Evolutionary conservation across 2,113 vertebrate genomes (phyloP), one percentile per base, ranked within the genome.

Genomic region (Perca schrenkii): DNA sequence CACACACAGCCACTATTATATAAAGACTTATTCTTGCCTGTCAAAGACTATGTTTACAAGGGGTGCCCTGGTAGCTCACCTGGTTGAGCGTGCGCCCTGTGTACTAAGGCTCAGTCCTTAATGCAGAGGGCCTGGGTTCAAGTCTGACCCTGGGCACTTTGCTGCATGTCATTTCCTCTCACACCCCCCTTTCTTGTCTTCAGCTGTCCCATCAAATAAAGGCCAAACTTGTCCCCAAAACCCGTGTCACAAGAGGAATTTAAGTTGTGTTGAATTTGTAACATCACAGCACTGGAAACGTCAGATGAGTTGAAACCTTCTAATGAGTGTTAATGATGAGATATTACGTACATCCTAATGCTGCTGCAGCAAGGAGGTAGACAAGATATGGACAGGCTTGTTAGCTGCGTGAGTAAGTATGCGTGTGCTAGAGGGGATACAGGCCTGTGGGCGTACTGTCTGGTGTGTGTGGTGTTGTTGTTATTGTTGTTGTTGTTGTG

Each of bases 381-480:
- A 77, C 60, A 13, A 65, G 61, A 82, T 54, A 73, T 13, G 36
- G 71, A 77, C 4, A 19, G 77, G 76, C 57, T 75, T 78, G 61
- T 84, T 58, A 74, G 78, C 56, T 75, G 66, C 63, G 47, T 61
- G 75, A 83, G 64, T 15, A 58, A 80, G 71, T 49, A 80, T 82
- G 71, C 22, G 31, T 58, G 77, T 58, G 83, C 74, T 83, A 46
- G 25, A 77, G 79, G 74, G 61, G 71, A 83, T 83, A 67, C 74
- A 75, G 83, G 74, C 40, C 84, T 69, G 72, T 78, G 80, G 40
- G 46, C 28, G 3, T 78, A 65, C 60, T 28, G 69, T 79, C 57
- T 74, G 28, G 63, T 72, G 79, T 17, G 56, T 69, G 69, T 62
- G 70, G 63, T 72, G 79, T 17, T 28, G 28, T 28, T 28, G 28